phyloP scores from a whole-genome alignment of 1,140 invertebrate genomes.

The Bombus breviceps region DNA sequence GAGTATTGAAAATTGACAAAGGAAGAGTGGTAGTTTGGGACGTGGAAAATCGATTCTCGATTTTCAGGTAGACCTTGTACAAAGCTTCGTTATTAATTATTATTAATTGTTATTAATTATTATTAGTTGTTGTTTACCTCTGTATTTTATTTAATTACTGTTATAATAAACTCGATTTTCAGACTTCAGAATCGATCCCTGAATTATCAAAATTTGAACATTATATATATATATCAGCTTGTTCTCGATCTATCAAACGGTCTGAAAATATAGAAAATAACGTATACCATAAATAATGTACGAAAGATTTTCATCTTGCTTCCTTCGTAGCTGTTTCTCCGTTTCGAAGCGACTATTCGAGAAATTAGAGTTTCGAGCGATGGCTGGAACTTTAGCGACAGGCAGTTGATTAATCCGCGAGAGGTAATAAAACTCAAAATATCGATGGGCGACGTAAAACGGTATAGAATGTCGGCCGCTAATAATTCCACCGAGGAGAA shows the following conservation, averaged over 20 bases:
- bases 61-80: too few relatives aligned
- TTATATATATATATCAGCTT: too few relatives aligned
- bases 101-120: too few relatives aligned
- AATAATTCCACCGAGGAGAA: neutral
- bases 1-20: too few relatives aligned
- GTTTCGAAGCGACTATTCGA: neutral
- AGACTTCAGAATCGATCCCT: too few relatives aligned
- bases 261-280: neutral
- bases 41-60: too few relatives aligned
- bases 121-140: too few relatives aligned
- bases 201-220: too few relatives aligned
- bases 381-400: neutral
- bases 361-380: neutral
- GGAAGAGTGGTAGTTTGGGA: too few relatives aligned
- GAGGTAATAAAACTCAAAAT: neutral
- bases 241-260: neutral
- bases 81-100: too few relatives aligned
- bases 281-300: neutral
- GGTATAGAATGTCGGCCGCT: neutral
- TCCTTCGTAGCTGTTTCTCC: neutral
- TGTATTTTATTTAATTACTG: too few relatives aligned
- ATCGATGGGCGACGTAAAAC: neutral
- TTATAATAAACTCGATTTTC: too few relatives aligned
- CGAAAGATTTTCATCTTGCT: neutral
- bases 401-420: slow-evolving; percentile 2